These are phyloP conservation scores for Tichodroma muraria DNA, from an alignment of 2,113 vertebrate genomes.

Conservation along the genomic window DNA sequence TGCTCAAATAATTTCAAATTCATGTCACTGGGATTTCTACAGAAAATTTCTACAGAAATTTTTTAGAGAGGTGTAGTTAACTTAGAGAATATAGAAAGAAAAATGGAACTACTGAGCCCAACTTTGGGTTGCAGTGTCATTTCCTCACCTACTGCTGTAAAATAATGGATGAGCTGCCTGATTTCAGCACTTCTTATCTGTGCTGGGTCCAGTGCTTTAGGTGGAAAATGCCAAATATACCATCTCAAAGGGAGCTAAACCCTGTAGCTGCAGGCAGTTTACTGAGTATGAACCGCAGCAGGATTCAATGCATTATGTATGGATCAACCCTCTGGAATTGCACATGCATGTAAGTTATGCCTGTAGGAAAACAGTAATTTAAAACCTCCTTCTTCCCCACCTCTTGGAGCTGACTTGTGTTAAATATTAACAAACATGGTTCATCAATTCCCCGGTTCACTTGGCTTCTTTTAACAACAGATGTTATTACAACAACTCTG, in stretches of 20 bases:
- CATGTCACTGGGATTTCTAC: background rate
- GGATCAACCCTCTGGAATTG: background rate
- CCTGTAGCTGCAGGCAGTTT: background rate
- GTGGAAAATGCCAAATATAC: background rate
- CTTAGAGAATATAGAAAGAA: background rate
- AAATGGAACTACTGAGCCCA: background rate
- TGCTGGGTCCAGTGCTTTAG: background rate
- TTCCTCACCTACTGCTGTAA: background rate
- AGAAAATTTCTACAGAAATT: background rate
- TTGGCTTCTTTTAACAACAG: conserved; percentile 52
- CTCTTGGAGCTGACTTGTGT: conserved; percentile 2
- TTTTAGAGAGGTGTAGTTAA: background rate
- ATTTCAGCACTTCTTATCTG: background rate
- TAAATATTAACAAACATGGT: conserved; percentile 58
- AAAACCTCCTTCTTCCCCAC: conserved; percentile 24
- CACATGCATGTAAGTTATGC: background rate
- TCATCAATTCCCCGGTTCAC: conserved; percentile 26
- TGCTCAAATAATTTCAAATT: background rate
- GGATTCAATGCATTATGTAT: background rate
- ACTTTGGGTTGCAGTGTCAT: background rate
- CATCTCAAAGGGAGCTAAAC: background rate
- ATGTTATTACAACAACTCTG: conserved; percentile 37
- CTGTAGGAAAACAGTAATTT: conserved; percentile 28
- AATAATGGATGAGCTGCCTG: background rate
- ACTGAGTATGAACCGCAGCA: background rate